Conservation (phyloP, 1,140 invertebrate genomes). For the Drosophila takahashii region DNA sequence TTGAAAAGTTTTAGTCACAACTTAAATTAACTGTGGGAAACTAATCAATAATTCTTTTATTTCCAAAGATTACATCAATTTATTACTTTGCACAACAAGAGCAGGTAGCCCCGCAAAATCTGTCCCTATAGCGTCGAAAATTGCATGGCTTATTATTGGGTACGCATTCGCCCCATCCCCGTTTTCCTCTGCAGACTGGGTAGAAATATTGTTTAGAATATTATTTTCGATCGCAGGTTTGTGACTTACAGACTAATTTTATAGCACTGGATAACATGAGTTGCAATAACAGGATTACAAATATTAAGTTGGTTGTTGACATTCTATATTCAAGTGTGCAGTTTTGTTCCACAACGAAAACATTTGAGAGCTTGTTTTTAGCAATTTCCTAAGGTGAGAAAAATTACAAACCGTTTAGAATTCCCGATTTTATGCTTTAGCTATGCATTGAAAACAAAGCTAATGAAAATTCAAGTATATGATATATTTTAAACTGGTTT, state of each 20-base stretch:
- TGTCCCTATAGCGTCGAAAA: neutral
- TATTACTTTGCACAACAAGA: neutral
- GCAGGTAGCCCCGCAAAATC: neutral
- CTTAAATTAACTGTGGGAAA: too few relatives aligned
- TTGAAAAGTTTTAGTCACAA: too few relatives aligned
- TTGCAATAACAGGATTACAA: neutral
- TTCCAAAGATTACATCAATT: neutral
- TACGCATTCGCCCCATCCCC: neutral
- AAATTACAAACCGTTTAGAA: neutral
- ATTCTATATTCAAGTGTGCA: neutral
- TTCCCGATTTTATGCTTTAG: conserved; percentile 5
- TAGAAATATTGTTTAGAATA: neutral
- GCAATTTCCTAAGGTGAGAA: neutral
- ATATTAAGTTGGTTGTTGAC: neutral
- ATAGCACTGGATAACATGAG: neutral
- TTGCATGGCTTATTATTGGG: neutral
- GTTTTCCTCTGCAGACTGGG: neutral
- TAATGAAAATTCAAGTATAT: neutral
- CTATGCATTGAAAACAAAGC: neutral
- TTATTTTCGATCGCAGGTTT: neutral
- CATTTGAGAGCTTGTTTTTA: neutral
- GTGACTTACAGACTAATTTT: conserved; percentile 11
- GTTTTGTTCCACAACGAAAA: neutral
- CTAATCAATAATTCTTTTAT: neutral
- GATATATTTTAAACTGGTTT: conserved; percentile 40